Percentiles rank a stretch among this genome's conserved stretches.
Conservation (phyloP, 1,140 invertebrate species). For the Palaemon carinicauda region DNA sequence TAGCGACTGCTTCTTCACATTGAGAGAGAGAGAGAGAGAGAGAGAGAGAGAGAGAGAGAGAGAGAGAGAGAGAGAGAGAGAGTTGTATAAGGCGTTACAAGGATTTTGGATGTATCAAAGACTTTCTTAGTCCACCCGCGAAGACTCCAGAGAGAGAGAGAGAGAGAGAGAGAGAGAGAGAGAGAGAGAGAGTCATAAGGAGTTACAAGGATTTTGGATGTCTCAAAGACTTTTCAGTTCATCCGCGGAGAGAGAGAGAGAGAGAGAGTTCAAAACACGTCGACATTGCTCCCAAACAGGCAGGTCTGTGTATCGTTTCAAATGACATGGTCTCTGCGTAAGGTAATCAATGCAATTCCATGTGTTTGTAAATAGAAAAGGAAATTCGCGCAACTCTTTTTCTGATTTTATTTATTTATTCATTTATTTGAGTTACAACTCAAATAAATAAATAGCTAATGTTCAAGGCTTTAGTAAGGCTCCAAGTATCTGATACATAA, state of each 20-base stretch:
- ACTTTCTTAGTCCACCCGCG: no score
- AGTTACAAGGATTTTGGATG: no score
- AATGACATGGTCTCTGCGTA: neutral
- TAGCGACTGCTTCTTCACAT: neutral
- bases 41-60: neutral
- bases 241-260: neutral
- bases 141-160: neutral
- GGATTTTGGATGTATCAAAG: no score
- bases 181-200: neutral
- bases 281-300: neutral
- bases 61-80: neutral
- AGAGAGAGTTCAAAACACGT: neutral
- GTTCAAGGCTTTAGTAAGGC: no score
- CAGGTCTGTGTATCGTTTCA: neutral
- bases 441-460: no score
- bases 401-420: neutral
- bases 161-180: neutral
- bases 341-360: no score
- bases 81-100: no score
- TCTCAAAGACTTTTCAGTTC: no score
- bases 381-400: neutral
- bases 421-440: no score
- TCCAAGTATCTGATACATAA: no score
- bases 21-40: neutral
- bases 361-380: no score